Base-by-base conservation (phyloP, 2,113 vertebrate species). In the Sceloporus tristichus region DNA sequence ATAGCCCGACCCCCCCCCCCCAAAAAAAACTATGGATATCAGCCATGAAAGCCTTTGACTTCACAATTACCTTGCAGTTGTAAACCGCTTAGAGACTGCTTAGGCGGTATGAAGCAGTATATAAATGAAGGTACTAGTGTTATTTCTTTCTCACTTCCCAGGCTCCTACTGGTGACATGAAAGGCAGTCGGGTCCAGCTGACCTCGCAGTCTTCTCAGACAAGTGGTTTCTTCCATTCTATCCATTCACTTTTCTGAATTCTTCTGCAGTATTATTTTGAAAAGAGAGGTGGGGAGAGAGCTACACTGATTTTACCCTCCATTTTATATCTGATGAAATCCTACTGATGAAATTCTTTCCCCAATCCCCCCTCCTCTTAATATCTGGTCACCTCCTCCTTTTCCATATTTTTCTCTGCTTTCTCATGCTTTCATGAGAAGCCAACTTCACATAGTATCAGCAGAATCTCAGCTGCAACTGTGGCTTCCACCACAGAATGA, bases 401-500 rank as follows among this genome's bases (percentile, higher is more conserved):
- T 9, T 1, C 38, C 4, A 29, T 8, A 0, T 27, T 25, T 77
- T 86, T 85, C 80, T 78, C 0, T 0, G 29, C 0, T 42, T 0
- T 16, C 9, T 0, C 83, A 86, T 94, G 13, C 84, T 92, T 34
- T 87, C 85, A 90, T 78, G 85, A 86, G 54, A 27, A 86, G 74
- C 79, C 85, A 83, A 34, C 77, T 91, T 80, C 91, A 19, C 82
- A 53, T 77, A 82, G 13, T 48, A 80, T 84, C 91, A 92, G 87
- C 86, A 92, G 86, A 85, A 90, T 92, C 84, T 89, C 74, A 71
- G 87, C 70, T 87, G 84, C 82, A 87, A 70, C 65, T 84, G 38
- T 4, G 85, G 40, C 88, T 92, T 89, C 91, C 79, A 73, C 76
- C 88, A 88, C 85, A 88, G 86, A 92, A 70, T 34, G 86, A 92